phyloP scores from a whole-genome alignment of 2,797 vertebrate species.

The Acrossocheilus fasciatus region DNA sequence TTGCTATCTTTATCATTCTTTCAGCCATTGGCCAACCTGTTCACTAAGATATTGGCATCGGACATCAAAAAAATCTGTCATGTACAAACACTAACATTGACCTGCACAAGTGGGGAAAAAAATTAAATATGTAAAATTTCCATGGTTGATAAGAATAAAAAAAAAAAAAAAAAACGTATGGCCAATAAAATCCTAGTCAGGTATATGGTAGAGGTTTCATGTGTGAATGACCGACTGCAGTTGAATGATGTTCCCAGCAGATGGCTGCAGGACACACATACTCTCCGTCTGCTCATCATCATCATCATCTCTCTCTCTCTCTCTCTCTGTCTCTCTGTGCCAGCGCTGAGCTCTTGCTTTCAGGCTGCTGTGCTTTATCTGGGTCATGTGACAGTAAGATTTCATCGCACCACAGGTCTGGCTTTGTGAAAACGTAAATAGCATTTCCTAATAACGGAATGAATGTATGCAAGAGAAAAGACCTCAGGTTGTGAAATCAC shows the following conservation, averaged over 20 bases:
- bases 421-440: background rate
- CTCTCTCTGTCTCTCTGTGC: background rate
- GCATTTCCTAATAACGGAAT: background rate
- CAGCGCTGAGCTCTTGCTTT: background rate
- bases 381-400: background rate
- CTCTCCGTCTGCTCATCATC: background rate
- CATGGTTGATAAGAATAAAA: background rate
- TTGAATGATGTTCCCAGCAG: conserved; percentile 62
- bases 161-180: background rate
- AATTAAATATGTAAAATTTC: too few relatives aligned
- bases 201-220: background rate
- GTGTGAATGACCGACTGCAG: conserved; percentile 17
- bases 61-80: background rate
- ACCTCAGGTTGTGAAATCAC: background rate
- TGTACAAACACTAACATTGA: too few relatives aligned
- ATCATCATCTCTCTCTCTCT: background rate
- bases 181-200: background rate
- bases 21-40: too few relatives aligned
- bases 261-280: conserved; percentile 35
- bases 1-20: background rate
- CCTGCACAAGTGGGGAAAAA: too few relatives aligned
- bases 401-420: background rate
- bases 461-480: background rate
- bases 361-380: background rate
- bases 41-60: background rate